phyloP scores from a whole-genome alignment of 37 sponge, comb jelly and placozoan genomes.

The Eunapius fragilis region DNA sequence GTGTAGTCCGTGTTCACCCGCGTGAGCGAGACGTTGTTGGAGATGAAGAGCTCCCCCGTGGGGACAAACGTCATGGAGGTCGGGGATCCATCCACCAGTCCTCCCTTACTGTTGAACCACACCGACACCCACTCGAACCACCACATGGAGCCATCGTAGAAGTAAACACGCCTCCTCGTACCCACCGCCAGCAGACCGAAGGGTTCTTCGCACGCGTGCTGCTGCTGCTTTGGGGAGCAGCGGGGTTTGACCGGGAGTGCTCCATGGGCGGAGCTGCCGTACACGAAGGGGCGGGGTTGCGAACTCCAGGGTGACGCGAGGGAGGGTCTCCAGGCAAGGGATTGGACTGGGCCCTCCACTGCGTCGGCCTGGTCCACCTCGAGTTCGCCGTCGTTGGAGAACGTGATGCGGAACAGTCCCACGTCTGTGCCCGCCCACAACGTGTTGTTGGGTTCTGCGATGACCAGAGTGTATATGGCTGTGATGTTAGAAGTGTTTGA shows the following conservation, averaged over 20 bases:
- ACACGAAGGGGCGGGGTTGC: not conserved
- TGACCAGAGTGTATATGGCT: slow-evolving; percentile 6
- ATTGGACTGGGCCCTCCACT: slow-evolving; percentile 4
- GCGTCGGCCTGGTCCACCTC: slow-evolving; percentile 8
- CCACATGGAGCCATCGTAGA: slow-evolving; percentile 73
- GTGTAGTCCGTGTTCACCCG: slow-evolving; percentile 74
- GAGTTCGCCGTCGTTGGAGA: not conserved
- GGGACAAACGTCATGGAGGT: slow-evolving; percentile 62
- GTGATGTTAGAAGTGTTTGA: slow-evolving; percentile 6
- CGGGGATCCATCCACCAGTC: slow-evolving; percentile 79
- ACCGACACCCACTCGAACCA: slow-evolving; percentile 87
- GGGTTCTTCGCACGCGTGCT: not conserved
- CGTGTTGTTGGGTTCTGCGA: slow-evolving; percentile 25
- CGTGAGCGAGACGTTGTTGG: slow-evolving; percentile 75
- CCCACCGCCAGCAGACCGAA: slow-evolving; percentile 80
- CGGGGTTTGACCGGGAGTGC: not conserved
- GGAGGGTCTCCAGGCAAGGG: slow-evolving; percentile 43
- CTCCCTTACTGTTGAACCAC: slow-evolving; percentile 73
- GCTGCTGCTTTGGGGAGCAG: not conserved
- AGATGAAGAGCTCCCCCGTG: slow-evolving; percentile 67
- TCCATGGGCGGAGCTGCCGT: not conserved
- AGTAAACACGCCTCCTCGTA: slow-evolving; percentile 43
- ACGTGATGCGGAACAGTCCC: slow-evolving; percentile 41
- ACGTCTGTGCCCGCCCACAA: slow-evolving; percentile 72
- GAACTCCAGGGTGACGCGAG: not conserved